Conservation (phyloP, 2,797 vertebrate species). For the Nothura maculosa region DNA sequence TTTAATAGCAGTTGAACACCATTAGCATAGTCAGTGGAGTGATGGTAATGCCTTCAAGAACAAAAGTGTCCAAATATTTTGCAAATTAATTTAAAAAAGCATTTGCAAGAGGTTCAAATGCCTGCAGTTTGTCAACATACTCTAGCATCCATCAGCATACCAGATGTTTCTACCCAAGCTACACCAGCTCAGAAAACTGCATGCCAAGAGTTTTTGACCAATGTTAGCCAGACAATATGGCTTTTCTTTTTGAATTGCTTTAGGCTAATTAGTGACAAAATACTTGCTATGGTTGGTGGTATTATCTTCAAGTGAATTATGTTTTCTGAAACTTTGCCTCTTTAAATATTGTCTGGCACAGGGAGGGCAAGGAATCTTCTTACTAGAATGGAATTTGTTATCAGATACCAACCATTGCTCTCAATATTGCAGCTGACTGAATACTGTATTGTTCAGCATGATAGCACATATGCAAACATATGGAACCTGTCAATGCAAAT, state of each 20-base stretch:
- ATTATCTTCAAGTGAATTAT: neutral
- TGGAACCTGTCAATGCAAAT: neutral
- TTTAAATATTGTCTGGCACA: neutral
- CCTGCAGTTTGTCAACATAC: neutral
- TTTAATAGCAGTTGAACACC: neutral
- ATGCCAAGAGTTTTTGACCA: neutral
- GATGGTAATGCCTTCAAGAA: slow-evolving; percentile 25
- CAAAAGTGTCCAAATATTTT: slow-evolving; percentile 4
- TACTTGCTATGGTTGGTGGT: neutral
- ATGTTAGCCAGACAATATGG: neutral
- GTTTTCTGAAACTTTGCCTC: neutral
- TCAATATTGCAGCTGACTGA: neutral
- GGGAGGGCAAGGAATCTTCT: neutral
- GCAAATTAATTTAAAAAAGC: neutral
- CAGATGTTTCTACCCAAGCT: slow-evolving; percentile 1
- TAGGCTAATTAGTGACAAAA: neutral
- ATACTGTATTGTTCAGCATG: accelerated
- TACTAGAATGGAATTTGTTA: neutral
- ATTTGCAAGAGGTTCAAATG: neutral
- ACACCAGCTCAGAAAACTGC: neutral
- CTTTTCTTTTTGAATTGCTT: neutral
- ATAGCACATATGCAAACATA: accelerated
- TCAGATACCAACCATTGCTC: neutral
- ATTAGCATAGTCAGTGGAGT: slow-evolving; percentile 31
- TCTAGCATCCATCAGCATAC: neutral